phyloP scores from a whole-genome alignment of 2,888 invertebrate species.

The Platycheirus albimanus region DNA sequence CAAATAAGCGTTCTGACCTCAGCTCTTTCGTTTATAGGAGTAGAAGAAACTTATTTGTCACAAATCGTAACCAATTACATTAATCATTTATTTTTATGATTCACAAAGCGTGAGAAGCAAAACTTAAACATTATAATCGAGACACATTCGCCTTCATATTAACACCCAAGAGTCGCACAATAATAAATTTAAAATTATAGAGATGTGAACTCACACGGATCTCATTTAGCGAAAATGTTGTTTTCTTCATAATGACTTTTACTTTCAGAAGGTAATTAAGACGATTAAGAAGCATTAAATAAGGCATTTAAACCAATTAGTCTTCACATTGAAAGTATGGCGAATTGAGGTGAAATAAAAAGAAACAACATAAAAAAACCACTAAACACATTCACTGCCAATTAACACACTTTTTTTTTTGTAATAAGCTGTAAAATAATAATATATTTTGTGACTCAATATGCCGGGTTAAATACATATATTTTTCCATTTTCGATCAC shows the following conservation, averaged over 20 bases:
- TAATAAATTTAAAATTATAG: too few relatives aligned
- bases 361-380: background rate
- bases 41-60: background rate
- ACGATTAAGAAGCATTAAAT: constrained; percentile 53
- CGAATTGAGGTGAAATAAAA: background rate
- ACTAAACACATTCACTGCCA: constrained; percentile 19
- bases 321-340: constrained; percentile 57
- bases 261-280: constrained; percentile 55
- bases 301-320: constrained; percentile 45
- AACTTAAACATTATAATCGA: constrained; percentile 3
- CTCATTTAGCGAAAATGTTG: constrained; percentile 1
- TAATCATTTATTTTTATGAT: constrained; percentile 20
- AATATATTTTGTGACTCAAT: constrained; percentile 28
- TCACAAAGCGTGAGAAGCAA: constrained; percentile 26
- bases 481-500: constrained; percentile 25
- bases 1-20: constrained; percentile 28
- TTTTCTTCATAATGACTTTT: constrained; percentile 54
- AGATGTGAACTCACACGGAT: constrained; percentile 42
- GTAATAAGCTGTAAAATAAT: constrained; percentile 3
- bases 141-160: background rate
- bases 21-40: constrained; percentile 33
- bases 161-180: constrained; percentile 23
- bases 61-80: constrained; percentile 2
- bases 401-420: background rate
- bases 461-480: constrained; percentile 5